phyloP scores from a whole-genome alignment of 2,888 invertebrate species.

The Conops quadrifasciatus region DNA sequence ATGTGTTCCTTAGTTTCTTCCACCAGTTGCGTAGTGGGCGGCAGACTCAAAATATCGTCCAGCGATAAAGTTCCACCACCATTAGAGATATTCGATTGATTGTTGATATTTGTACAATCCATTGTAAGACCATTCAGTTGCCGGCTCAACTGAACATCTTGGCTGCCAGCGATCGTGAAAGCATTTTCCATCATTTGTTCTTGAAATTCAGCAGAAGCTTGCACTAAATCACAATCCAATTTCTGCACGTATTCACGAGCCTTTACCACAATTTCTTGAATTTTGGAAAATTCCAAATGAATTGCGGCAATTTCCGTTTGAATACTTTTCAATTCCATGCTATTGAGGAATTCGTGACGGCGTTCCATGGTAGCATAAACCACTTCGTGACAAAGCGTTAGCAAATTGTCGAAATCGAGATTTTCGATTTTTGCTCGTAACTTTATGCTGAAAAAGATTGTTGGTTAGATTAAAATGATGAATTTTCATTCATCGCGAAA shows the following conservation, averaged over 20 bases:
- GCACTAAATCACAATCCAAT: slow-evolving; percentile 37
- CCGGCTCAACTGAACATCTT: not conserved
- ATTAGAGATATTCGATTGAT: not conserved
- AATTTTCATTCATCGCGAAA: no score
- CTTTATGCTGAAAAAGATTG: slow-evolving; percentile 26
- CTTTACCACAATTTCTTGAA: slow-evolving; percentile 26
- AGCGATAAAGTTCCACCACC: not conserved
- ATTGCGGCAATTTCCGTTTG: slow-evolving; percentile 34
- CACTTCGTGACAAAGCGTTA: slow-evolving; percentile 31
- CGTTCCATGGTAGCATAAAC: slow-evolving; percentile 40
- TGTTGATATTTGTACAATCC: not conserved
- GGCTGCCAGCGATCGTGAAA: not conserved
- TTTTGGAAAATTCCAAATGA: slow-evolving; percentile 40
- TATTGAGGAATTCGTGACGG: slow-evolving; percentile 33
- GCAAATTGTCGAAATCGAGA: slow-evolving; percentile 5
- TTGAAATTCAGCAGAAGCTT: slow-evolving; percentile 29
- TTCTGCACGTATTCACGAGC: slow-evolving; percentile 25
- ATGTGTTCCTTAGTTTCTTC: not conserved
- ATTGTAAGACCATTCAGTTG: slow-evolving; percentile 4
- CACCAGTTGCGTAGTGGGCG: slow-evolving; percentile 11
- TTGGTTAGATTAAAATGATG: slow-evolving; percentile 27
- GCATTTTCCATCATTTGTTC: not conserved
- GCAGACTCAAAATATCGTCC: slow-evolving; percentile 16
- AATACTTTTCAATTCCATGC: slow-evolving; percentile 29
- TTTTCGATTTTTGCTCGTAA: not conserved